Percentiles rank a stretch among this genome's conserved stretches.
phyloP scores from a whole-genome alignment of 2,113 vertebrate species.

The Bettongia penicillata region DNA sequence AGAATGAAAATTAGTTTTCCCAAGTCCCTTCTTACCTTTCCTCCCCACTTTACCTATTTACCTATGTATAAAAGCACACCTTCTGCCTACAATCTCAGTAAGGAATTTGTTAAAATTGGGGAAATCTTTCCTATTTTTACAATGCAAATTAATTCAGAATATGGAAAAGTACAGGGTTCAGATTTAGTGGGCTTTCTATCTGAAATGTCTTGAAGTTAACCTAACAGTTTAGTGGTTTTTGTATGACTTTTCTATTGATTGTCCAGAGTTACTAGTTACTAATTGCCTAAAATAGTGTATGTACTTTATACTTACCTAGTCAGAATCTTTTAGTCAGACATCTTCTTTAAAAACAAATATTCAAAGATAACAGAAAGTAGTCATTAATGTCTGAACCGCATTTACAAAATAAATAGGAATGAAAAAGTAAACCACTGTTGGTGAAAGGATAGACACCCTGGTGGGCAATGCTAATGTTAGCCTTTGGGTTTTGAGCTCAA shows the following conservation, averaged over 20 bases:
- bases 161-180: not conserved
- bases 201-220: conserved; percentile 1
- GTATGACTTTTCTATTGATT: not conserved
- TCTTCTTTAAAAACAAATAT: not conserved
- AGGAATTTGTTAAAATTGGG: not conserved
- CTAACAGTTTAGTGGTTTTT: conserved; percentile 40
- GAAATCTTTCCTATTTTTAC: not conserved
- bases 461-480: not conserved
- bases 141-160: conserved; percentile 22
- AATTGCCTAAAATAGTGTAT: not conserved
- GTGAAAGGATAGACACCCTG: not conserved
- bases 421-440: not conserved
- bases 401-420: not conserved
- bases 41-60: not conserved
- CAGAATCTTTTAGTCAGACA: not conserved
- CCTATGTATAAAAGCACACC: not conserved
- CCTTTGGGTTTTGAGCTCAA: not conserved
- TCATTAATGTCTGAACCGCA: not conserved
- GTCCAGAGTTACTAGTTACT: not conserved
- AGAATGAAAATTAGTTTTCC: not conserved
- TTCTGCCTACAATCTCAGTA: not conserved
- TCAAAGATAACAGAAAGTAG: not conserved
- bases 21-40: not conserved
- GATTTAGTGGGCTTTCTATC: not conserved
- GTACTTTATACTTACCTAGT: not conserved